Evolutionary conservation across 37 sponge, comb jelly and placozoan genomes (phyloP), one percentile per base, ranked within the genome.

Genomic region (Aplysina aerophoba): DNA sequence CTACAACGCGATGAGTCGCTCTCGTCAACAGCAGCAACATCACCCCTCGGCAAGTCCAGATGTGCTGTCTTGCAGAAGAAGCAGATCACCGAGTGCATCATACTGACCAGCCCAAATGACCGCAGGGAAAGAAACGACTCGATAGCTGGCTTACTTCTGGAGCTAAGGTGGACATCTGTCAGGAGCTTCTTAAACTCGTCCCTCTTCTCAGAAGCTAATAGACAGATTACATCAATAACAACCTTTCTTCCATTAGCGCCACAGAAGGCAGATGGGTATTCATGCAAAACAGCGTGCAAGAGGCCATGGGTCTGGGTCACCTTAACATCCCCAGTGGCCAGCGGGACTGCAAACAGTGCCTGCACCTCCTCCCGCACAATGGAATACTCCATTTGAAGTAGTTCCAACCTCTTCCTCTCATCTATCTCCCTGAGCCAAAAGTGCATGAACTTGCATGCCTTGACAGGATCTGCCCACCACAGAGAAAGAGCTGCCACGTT

Each of bases 61-160:
- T n/a, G 44, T 62, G 64, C 28, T 2, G 28, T 13, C 21, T 75
- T 44, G 39, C 78, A 75, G 39, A 75, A 75, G 78, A 75, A 75
- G n/a, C 54, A 53, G 14, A 75, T 54, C 37, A 75, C 40, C 0
- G 78, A 17, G n/a, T 75, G 16, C 24, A 75, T 22, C n/a, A 75
- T 17, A 36, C 78, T 75, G 54, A 75, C 37, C 4, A 75, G 78
- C 4, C 78, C 78, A 75, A 75, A 75, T 1, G 78, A 75, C 40
- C 78, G 78, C 37, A 75, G 37, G 44, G 54, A 39, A 1, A 75
- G 53, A 22, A 75, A 15, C 1, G 78, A 19, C 25, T 75, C 78
- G 5, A 75, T 75, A 3, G 39, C 37, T 19, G 54, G 44, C 40
- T 75, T 75, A 75, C 41, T 75, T 0, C 15, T 41, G 15, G 78